Evolutionary conservation across 2,888 invertebrate species (phyloP), one percentile per base, ranked within the genome.

Genomic region (Fabriciana adippe): DNA sequence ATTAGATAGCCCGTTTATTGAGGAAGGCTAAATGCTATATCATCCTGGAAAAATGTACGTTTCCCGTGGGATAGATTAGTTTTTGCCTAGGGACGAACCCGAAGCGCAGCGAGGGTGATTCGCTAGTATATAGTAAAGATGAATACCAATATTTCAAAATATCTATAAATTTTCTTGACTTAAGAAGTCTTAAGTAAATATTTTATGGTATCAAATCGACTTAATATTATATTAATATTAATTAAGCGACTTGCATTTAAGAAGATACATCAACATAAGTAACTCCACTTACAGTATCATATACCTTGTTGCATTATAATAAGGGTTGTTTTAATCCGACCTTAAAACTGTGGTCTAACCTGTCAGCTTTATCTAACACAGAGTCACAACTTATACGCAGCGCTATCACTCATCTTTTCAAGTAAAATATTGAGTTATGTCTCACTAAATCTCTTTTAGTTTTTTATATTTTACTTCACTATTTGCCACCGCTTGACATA

Each of bases 311-410:
- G 18, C 59, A 26, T 64, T 55, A 41, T 13, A 45, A 68, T 64
- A 68, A 21, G 59, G 64, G 18, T 55, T 26, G n/a, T 55, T 51
- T 55, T 60, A 51, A 51, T 55, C 31, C 41, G 35, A 13, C 54
- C 31, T 51, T 55, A 41, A 65, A 63, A 66, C 64, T 65, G 73
- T 61, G 72, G 74, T 70, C 65, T 68, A 68, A 73, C 71, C 73
- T 73, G 73, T 73, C 73, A 73, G 70, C 67, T 68, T 67, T 71
- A 68, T 70, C 73, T 72, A 70, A 73, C 72, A 70, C 66, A 65
- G 56, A 18, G 45, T 11, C 48, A 60, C 47, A 60, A 45, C 31
- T n/a, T 21, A 47, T 47, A 35, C 11, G 13, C 48, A 45, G 66
- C 47, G 15, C 54, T 47, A 13, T 53, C 59, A 53, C 21, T 26